Percentiles rank a stretch among this genome's conserved stretches.
These are phyloP conservation scores for Drosophila novamexicana DNA, from an alignment of 1,140 invertebrate species.

Conservation along the genomic window DNA sequence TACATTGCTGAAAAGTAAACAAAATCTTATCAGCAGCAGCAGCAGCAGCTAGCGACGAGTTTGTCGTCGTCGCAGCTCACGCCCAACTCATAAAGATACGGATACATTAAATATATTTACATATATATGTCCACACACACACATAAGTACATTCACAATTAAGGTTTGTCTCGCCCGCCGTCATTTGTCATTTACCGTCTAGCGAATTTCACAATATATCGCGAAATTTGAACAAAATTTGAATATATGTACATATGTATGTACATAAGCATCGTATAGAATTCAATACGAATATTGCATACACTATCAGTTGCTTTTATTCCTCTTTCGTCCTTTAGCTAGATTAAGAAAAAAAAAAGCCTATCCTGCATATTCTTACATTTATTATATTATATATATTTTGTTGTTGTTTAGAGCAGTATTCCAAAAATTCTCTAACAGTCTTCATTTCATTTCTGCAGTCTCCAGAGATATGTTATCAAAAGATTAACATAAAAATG, in stretches of 20 bases:
- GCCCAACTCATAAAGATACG: constrained; percentile 56
- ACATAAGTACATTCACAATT: constrained; percentile 15
- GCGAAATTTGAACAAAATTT: constrained; percentile 30
- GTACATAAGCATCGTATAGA: neutral
- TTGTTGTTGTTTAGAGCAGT: too few species aligned
- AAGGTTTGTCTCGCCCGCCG: constrained; percentile 36
- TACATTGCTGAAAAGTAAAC: constrained; percentile 42
- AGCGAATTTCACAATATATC: constrained; percentile 39
- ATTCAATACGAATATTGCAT: too few species aligned
- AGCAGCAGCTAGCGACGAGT: constrained; percentile 2
- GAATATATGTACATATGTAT: constrained; percentile 1
- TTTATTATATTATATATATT: too few species aligned
- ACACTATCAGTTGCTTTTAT: neutral
- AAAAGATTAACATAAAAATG: too few species aligned
- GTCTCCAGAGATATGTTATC: too few species aligned
- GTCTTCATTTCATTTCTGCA: too few species aligned
- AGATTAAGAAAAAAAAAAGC: too few species aligned
- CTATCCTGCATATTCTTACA: too few species aligned
- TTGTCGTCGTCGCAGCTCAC: constrained; percentile 34
- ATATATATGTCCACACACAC: constrained; percentile 12
- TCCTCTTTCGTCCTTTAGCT: neutral
- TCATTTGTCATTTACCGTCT: constrained; percentile 36
- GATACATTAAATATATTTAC: constrained; percentile 36
- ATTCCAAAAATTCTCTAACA: too few species aligned
- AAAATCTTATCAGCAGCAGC: constrained; percentile 56